Base-by-base conservation (phyloP, 2,113 vertebrate genomes). In the Promerops cafer region DNA sequence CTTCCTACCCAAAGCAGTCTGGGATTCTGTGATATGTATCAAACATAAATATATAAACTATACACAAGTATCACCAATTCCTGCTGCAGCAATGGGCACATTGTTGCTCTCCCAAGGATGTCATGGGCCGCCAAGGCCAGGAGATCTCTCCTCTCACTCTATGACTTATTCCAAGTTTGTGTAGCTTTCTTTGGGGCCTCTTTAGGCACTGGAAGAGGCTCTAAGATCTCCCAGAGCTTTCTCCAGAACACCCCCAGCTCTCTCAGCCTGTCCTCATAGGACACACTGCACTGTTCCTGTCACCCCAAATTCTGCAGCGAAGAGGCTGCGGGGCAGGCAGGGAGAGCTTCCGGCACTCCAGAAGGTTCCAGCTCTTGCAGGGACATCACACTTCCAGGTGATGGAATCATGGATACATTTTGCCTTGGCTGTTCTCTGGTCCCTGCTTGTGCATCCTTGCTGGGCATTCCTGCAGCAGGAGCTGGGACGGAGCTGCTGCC, bases 281-380 rank as follows among this genome's bases (percentile, higher is more conserved):
- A 65, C 24, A 49, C 42, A 57, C 35, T 42, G 35, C 75, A 11
- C 53, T 2, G 2, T 40, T 56, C n/a, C 53, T 6, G 1, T 64
- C 70, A 44, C 8, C 31, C n/a, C 6, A 33, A 9, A 57, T 27
- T 39, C 50, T 2, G 0, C 1, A 6, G 30, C 0, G 0, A 11
- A 23, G 57, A 37, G 52, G 47, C 86, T 28, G 65, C 2, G 1
- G 64, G 45, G 14, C 26, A 18, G 87, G 26, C 52, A 61, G 53
- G 42, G 28, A 64, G 42, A 77, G 49, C 6, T 0, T 5, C 33
- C 0, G 0, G 10, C 44, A 7, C 30, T 74, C 17, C 3, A 7
- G 16, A 14, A 63, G 18, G 17, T 59, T 65, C 22, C 14, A 61
- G 57, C 18, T 53, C 50, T 35, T 52, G 2, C 30, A 52, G 24